Evolutionary conservation across 2,888 invertebrate species (phyloP), one percentile per base, ranked within the genome.

Genomic region (Leucophora obtusa): DNA sequence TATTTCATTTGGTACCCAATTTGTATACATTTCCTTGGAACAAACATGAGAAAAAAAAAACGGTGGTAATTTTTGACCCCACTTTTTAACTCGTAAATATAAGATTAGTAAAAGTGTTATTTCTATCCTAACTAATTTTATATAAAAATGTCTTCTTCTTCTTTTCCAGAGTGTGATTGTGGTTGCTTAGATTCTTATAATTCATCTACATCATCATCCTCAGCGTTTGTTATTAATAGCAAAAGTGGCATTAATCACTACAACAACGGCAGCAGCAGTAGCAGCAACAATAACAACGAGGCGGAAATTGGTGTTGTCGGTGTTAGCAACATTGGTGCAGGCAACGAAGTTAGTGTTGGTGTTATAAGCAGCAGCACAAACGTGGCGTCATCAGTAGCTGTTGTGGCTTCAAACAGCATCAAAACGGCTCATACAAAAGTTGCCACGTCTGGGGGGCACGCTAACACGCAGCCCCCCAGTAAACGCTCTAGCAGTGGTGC

Each of bases 401-500:
- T 86, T 78, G 83, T 85, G 63, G 83, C 84, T 54, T 82, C 81
- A 54, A 87, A 86, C 87, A 88, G 89, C 88, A 86, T 89, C 90
- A 91, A 91, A 83, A 91, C 91, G 90, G 91, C 91, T 85, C 91
- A 91, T 84, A 89, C 91, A 82, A 91, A 91, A 88, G 90, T 91
- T 81, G 91, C 89, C 84, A 91, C 91, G 81, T 89, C 90, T 83
- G 90, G 91, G 89, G 91, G 90, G 85, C 90, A 91, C 87, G 91
- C 91, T 77, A 91, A 91, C 74, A 92, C 91, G 88, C 92, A 92
- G 89, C 91, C 91, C 86, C 91, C 92, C 89, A 91, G 92, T 84
- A 89, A 93, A 92, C 94, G 95, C 89, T 94, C 95, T 87, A 95
- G 95, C 90, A 95, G 95, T 89, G 95, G 95, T 87, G 95, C 95